These are phyloP conservation scores for Meganola albula DNA, from an alignment of 2,888 invertebrate genomes.

Conservation along the genomic window DNA sequence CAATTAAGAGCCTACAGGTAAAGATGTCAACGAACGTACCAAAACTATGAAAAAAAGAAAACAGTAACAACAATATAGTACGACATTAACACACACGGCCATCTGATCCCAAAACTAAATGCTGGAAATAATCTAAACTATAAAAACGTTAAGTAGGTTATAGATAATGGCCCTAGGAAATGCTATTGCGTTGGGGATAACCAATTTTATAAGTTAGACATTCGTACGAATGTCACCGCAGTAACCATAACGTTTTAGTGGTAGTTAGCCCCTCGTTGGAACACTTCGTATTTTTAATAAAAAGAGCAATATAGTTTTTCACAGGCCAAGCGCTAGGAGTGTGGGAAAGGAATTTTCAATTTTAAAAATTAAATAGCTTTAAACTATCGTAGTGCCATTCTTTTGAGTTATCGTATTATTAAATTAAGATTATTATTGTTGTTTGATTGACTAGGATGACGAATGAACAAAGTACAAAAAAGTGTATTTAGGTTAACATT, in stretches of 20 bases:
- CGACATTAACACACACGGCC: too few relatives aligned
- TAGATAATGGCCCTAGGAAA: constrained; percentile 47
- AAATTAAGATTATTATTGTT: background rate
- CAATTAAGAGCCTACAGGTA: too few relatives aligned
- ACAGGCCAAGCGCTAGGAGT: constrained; percentile 39
- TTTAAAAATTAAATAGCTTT: constrained; percentile 49
- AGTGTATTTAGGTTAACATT: too few relatives aligned
- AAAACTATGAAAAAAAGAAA: too few relatives aligned
- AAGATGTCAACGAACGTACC: too few relatives aligned
- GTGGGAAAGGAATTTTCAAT: constrained; percentile 54
- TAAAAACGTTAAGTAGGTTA: constrained; percentile 35
- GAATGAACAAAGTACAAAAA: too few relatives aligned
- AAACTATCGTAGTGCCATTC: constrained; percentile 24
- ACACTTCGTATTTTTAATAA: constrained; percentile 70
- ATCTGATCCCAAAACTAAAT: too few relatives aligned
- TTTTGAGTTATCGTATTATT: constrained; percentile 14
- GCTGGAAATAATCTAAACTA: too few relatives aligned
- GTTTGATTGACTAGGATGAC: too few relatives aligned
- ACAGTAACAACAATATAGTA: too few relatives aligned
- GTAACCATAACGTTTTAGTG: constrained; percentile 74
- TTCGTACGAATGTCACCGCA: constrained; percentile 68
- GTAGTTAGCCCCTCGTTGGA: constrained; percentile 66
- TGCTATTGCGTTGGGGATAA: constrained; percentile 47
- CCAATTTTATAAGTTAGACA: constrained; percentile 72
- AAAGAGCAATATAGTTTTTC: constrained; percentile 69